Evolutionary conservation across 2,888 invertebrate species (phyloP).

Genomic region (Micoletzkya japonica): DNA sequence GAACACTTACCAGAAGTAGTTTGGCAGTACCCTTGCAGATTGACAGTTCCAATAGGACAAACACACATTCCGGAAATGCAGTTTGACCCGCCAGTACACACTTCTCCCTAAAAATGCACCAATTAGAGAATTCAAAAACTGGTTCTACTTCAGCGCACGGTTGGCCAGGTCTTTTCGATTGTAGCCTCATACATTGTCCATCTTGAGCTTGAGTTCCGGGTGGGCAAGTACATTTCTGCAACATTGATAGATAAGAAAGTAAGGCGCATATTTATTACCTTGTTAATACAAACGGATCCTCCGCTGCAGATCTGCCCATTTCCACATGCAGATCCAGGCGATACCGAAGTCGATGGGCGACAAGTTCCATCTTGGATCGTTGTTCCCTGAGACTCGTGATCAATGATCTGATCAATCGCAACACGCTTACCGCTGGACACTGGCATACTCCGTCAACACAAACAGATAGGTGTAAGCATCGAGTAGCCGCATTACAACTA

Average conservation of each 20-base stretch:
- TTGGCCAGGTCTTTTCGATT: constrained; percentile 45
- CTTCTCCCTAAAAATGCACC: constrained; percentile 21
- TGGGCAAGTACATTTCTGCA: constrained; percentile 34
- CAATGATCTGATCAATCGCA: not conserved
- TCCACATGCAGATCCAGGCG: constrained; percentile 38
- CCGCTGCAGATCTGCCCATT: constrained; percentile 46
- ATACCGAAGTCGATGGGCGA: constrained; percentile 30
- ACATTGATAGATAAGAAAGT: not conserved
- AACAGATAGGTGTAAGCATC: constrained; percentile 41
- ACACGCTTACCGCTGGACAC: constrained; percentile 40
- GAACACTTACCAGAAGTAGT: constrained; percentile 29
- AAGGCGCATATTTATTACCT: constrained; percentile 7
- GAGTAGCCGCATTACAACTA: constrained; percentile 31
- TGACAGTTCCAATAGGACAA: constrained; percentile 47
- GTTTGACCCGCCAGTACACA: constrained; percentile 51
- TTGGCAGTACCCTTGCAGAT: constrained; percentile 37
- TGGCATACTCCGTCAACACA: constrained; percentile 53
- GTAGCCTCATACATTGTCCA: constrained; percentile 35
- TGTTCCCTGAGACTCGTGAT: constrained; percentile 21
- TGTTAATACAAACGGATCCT: constrained; percentile 35
- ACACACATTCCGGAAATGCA: constrained; percentile 44
- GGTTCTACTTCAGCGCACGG: constrained; percentile 34
- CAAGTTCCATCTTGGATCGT: constrained; percentile 32
- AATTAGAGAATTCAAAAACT: not conserved
- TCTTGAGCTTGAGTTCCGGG: constrained; percentile 25